Evolutionary conservation across 2,888 invertebrate species (phyloP).

Genomic region (Sesia bembeciformis): DNA sequence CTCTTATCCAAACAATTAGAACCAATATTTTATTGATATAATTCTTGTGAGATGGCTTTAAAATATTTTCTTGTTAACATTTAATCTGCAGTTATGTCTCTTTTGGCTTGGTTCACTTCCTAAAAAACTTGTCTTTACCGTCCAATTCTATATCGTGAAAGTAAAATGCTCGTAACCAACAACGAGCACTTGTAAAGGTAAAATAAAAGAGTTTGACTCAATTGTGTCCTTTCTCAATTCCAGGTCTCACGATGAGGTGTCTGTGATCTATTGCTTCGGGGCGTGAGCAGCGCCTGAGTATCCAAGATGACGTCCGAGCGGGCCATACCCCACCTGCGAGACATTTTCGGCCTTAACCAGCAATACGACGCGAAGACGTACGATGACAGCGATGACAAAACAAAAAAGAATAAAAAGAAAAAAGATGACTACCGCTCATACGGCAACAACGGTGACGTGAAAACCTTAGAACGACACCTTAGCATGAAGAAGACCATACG

Average conservation of each 20-base stretch:
- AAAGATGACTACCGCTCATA: slow-evolving; percentile 82
- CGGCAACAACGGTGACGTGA: slow-evolving; percentile 78
- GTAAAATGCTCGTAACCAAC: too few species aligned
- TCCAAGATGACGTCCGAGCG: slow-evolving; percentile 79
- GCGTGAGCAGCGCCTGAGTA: slow-evolving; percentile 30
- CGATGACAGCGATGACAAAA: slow-evolving; percentile 67
- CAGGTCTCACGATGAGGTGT: slow-evolving; percentile 62
- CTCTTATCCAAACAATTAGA: too few species aligned
- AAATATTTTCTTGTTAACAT: too few species aligned
- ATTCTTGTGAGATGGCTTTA: too few species aligned
- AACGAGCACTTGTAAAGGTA: too few species aligned
- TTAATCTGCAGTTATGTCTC: too few species aligned
- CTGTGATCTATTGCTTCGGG: slow-evolving; percentile 33
- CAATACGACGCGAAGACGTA: slow-evolving; percentile 63
- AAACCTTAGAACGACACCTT: slow-evolving; percentile 85
- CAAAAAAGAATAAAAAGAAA: slow-evolving; percentile 72
- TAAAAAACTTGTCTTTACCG: too few species aligned
- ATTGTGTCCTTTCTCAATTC: slow-evolving; percentile 29
- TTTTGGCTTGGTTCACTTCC: too few species aligned
- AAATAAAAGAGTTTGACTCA: slow-evolving; percentile 1
- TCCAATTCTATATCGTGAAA: too few species aligned
- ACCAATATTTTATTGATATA: too few species aligned
- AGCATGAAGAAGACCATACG: slow-evolving; percentile 91
- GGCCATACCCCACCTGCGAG: slow-evolving; percentile 84
- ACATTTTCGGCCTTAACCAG: slow-evolving; percentile 80